Evolutionary conservation across 2,797 vertebrate species (phyloP).

Genomic region (Cephalopachus bancanus): DNA sequence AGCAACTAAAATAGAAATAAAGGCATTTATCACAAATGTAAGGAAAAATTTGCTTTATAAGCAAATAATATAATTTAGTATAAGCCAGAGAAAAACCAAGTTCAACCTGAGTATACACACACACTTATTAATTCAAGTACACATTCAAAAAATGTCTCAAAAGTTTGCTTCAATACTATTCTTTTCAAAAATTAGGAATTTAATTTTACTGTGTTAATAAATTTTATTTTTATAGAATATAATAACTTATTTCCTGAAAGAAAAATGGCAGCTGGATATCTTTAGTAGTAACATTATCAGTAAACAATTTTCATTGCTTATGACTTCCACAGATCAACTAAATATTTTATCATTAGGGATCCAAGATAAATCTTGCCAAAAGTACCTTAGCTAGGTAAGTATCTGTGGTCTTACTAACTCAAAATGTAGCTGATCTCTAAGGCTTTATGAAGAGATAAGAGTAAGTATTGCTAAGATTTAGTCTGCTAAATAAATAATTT

Average conservation of each 20-base stretch:
- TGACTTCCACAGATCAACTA: slow-evolving; percentile 29
- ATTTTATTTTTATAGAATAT: slow-evolving; percentile 32
- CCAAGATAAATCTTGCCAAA: not conserved
- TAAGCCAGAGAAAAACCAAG: not conserved
- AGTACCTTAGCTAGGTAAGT: not conserved
- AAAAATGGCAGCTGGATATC: slow-evolving; percentile 9
- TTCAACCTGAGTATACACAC: slow-evolving; percentile 3
- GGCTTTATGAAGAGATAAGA: not conserved
- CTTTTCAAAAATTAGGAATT: slow-evolving; percentile 52
- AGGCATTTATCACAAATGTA: slow-evolving; percentile 53
- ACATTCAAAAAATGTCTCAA: not conserved
- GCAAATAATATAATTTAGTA: slow-evolving; percentile 26
- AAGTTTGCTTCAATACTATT: not conserved
- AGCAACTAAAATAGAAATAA: slow-evolving; percentile 91
- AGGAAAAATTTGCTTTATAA: slow-evolving; percentile 36
- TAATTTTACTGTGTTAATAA: slow-evolving; percentile 12
- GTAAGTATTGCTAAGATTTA: not conserved
- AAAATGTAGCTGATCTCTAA: not conserved
- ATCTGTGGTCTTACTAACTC: not conserved
- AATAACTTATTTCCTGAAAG: slow-evolving; percentile 34
- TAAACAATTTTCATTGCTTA: not conserved
- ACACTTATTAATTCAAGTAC: not conserved
- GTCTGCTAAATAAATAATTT: not conserved
- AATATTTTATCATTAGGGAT: not conserved
- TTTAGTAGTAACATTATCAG: slow-evolving; percentile 29